Conservation (phyloP, 2,888 invertebrate genomes). For the Aphrophora alni region DNA sequence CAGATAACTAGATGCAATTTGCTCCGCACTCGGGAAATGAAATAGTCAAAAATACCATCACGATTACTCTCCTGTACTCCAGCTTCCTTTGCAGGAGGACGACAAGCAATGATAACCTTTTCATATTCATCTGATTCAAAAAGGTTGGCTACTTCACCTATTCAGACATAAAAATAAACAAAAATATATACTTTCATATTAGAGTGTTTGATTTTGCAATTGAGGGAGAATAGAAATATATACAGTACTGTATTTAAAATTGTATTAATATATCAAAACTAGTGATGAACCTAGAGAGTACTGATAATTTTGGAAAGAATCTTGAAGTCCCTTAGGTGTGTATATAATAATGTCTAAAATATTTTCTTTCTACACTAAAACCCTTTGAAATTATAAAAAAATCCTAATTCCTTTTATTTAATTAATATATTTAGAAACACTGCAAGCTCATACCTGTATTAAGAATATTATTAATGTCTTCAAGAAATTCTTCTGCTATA, state of each 20-base stretch:
- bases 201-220: too few species aligned
- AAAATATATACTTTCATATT: not conserved
- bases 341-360: too few species aligned
- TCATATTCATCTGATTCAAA: conserved; percentile 88
- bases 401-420: too few species aligned
- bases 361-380: too few species aligned
- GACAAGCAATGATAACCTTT: conserved; percentile 76
- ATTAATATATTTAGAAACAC: too few species aligned
- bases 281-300: too few species aligned
- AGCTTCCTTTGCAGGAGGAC: conserved; percentile 72
- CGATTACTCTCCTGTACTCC: conserved; percentile 72
- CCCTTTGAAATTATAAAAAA: too few species aligned
- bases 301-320: too few species aligned
- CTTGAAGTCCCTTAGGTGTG: too few species aligned
- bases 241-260: too few species aligned
- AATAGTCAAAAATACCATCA: conserved; percentile 84
- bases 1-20: conserved; percentile 85
- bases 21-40: conserved; percentile 80
- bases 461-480: conserved; percentile 90
- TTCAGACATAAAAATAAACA: conserved; percentile 34
- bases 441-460: conserved; percentile 79
- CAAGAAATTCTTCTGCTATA: conserved; percentile 86
- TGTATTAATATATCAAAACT: too few species aligned
- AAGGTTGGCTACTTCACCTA: conserved; percentile 90
- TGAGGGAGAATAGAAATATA: too few species aligned